Base-by-base conservation (phyloP, 2,797 vertebrate species). In the Prionace glauca region DNA sequence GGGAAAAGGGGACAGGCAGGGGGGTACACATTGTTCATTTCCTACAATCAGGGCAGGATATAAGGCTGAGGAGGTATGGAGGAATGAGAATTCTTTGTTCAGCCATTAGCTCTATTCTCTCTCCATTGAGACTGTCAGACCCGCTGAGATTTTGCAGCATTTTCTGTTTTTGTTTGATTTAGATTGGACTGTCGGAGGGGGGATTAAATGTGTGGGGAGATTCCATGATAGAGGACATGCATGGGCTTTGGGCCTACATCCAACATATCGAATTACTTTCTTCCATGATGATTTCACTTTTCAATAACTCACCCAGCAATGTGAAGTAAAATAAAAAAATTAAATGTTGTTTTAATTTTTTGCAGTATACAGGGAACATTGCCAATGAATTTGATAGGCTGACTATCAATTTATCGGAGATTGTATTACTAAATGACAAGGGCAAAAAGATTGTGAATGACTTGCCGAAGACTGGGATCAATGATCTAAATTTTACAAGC, bases 331-430 rank as follows among this genome's bases (percentile, higher is more conserved):
- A 65, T 65, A 65, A 65, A 65, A 62, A 11, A 65, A 67, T n/a
- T 10, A 22, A 45, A 26, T 69, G 74, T 32, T 36, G 22, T 50
- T 41, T 20, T 62, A 81, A 11, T 79, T 12, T 96, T 67, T 50
- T 95, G 50, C 97, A 99, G 98, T 98, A 98, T 96, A 97, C 97
- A 0, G 96, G 11, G 11, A 26, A 97, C n/a, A 97, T 99, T 96
- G 86, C 97, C 81, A 16, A 95, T 0, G 50, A 95, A 7, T 98
- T 99, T 0, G 95, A 98, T 0, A 96, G 96, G 1, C 96, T 96
- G 26, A 16, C 97, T 81, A 97, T 99, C 96, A 96, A 62, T 60
- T 96, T 98, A 95, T 95, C 97, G 72, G 90, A 95, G 18, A 95
- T 98, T 96, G 96, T 95, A 1, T 96, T 99, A 90, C 97, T 99